Percentiles rank a stretch among this genome's conserved stretches.
These are phyloP conservation scores for Lampropteryx suffumata DNA, from an alignment of 2,888 invertebrate genomes.

Conservation along the genomic window DNA sequence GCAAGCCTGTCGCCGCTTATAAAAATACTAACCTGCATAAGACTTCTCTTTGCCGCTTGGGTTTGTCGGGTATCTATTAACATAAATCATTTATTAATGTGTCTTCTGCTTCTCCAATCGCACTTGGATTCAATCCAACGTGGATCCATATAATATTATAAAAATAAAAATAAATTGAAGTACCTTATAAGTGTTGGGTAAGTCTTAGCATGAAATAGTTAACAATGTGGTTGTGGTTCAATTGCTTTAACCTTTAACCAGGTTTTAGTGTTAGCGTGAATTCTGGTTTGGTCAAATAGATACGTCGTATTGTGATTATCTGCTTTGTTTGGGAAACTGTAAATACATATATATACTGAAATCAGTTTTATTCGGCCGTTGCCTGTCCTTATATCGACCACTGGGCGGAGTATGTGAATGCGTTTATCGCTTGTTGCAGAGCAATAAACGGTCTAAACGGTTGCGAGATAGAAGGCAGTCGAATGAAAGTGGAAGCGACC, in stretches of 20 bases:
- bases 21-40: too few species aligned
- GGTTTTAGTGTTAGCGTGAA: too few species aligned
- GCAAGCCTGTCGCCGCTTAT: too few species aligned
- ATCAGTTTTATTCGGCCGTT: too few species aligned
- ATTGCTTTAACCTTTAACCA: background rate
- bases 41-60: slow-evolving; percentile 5
- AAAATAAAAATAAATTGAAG: too few species aligned
- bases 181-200: too few species aligned
- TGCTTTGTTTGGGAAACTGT: too few species aligned
- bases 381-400: background rate
- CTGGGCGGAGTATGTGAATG: slow-evolving; percentile 6
- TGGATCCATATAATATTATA: too few species aligned
- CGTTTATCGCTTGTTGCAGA: slow-evolving; percentile 79
- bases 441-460: slow-evolving; percentile 94
- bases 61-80: background rate
- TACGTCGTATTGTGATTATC: too few species aligned
- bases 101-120: background rate
- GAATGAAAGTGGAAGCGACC: slow-evolving; percentile 92
- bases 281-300: too few species aligned
- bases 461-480: slow-evolving; percentile 92
- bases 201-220: slow-evolving; percentile 1
- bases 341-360: too few species aligned
- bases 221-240: background rate
- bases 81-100: background rate
- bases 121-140: background rate